Conservation (phyloP, 1,140 invertebrate species). For the Macrocentrus cingulum region DNA sequence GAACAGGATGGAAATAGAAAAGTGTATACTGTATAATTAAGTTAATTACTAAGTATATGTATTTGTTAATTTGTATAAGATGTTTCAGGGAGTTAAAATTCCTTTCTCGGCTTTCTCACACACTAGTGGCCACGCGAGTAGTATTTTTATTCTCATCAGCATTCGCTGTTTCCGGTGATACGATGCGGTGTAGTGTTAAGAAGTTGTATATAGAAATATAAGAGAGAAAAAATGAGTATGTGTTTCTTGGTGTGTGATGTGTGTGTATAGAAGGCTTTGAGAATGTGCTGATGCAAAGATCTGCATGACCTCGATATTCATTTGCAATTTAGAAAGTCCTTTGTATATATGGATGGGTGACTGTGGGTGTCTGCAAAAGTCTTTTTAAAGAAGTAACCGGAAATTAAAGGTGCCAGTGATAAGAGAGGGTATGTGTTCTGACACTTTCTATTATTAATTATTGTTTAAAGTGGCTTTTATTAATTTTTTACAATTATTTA, state of each 20-base stretch:
- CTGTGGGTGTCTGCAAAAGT: not conserved
- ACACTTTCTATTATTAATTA: no score
- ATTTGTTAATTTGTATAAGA: not conserved
- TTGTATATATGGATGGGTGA: not conserved
- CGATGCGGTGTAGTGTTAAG: no score
- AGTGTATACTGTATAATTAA: not conserved
- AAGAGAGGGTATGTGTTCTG: no score
- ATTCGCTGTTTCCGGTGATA: constrained; percentile 5
- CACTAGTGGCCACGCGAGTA: no score
- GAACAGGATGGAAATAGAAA: no score
- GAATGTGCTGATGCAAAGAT: not conserved
- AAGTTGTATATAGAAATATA: not conserved
- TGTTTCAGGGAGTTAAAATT: not conserved
- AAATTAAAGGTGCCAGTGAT: no score
- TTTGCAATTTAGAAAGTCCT: constrained; percentile 9
- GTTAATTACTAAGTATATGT: not conserved
- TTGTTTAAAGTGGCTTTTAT: no score
- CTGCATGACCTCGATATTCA: constrained; percentile 13
- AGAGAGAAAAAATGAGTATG: not conserved
- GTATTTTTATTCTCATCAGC: constrained; percentile 3
- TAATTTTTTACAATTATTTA: no score
- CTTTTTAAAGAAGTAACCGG: not conserved
- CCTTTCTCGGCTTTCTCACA: not conserved
- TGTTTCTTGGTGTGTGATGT: no score
- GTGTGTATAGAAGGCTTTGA: no score